Evolutionary conservation across 2,113 vertebrate genomes (phyloP).

Genomic region (Nycticebus coucang): DNA sequence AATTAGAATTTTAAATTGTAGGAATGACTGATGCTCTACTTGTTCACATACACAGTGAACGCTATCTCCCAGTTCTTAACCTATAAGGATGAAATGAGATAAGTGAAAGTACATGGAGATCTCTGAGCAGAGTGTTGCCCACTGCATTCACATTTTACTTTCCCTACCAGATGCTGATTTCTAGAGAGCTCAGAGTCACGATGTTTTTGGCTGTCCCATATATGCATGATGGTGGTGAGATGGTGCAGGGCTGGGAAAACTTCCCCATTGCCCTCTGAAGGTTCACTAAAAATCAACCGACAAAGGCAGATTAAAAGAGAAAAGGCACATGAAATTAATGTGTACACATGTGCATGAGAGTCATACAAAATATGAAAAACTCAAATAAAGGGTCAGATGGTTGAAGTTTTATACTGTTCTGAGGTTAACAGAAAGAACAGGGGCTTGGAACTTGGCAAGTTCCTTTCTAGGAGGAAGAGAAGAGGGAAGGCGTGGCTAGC

Average conservation of each 20-base stretch:
- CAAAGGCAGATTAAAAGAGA: background rate
- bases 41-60: background rate
- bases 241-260: background rate
- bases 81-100: background rate
- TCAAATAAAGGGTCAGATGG: background rate
- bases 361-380: background rate
- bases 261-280: background rate
- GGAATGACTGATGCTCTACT: background rate
- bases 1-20: slow-evolving; percentile 22
- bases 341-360: background rate
- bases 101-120: background rate
- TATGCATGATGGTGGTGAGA: background rate
- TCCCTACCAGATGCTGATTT: background rate
- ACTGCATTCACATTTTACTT: slow-evolving; percentile 13
- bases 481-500: background rate
- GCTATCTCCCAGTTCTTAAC: background rate
- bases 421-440: background rate
- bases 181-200: background rate
- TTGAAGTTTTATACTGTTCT: background rate
- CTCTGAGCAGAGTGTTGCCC: background rate
- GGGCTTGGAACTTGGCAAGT: background rate
- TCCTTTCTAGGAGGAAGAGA: background rate
- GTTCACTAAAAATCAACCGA: background rate
- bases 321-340: background rate
- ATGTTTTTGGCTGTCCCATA: background rate